Evolutionary conservation across 2,113 vertebrate genomes (phyloP).

Genomic region (Oncorhynchus nerka): DNA sequence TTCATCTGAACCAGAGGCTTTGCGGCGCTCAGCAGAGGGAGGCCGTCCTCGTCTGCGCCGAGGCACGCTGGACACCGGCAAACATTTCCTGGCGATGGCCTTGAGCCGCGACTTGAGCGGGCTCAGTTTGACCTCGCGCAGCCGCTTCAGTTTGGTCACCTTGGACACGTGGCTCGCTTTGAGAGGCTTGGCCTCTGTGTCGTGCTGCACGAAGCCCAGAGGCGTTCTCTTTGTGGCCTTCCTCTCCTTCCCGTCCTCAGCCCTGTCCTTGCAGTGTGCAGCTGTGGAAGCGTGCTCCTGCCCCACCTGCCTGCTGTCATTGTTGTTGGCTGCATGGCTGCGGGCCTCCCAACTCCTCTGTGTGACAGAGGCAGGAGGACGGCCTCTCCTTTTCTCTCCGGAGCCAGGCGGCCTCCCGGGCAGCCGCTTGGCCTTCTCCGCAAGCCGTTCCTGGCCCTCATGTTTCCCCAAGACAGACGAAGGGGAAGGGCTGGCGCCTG

Average conservation of each 20-base stretch:
- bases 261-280: slow-evolving; percentile 12
- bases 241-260: slow-evolving; percentile 90
- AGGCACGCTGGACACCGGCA: slow-evolving; percentile 78
- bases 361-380: slow-evolving; percentile 84
- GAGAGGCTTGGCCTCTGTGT: slow-evolving; percentile 56
- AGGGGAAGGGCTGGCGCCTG: slow-evolving; percentile 45
- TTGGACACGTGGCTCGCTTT: slow-evolving; percentile 68
- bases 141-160: slow-evolving; percentile 86
- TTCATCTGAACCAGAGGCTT: slow-evolving; percentile 72
- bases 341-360: slow-evolving; percentile 75
- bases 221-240: slow-evolving; percentile 81
- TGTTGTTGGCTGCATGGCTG: slow-evolving; percentile 74
- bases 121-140: slow-evolving; percentile 86
- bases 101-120: slow-evolving; percentile 93
- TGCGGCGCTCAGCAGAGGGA: slow-evolving; percentile 87
- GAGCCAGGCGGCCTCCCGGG: slow-evolving; percentile 77
- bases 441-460: slow-evolving; percentile 73
- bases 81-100: slow-evolving; percentile 77
- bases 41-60: slow-evolving; percentile 86
- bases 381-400: slow-evolving; percentile 90
- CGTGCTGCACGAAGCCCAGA: slow-evolving; percentile 66
- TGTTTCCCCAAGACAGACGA: slow-evolving; percentile 74
- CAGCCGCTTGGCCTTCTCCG: slow-evolving; percentile 85
- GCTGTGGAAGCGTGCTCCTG: slow-evolving; percentile 44
- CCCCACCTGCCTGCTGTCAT: slow-evolving; percentile 64